phyloP scores from a whole-genome alignment of 37 sponge, comb jelly and placozoan genomes.

The Mnemiopsis leidyi region DNA sequence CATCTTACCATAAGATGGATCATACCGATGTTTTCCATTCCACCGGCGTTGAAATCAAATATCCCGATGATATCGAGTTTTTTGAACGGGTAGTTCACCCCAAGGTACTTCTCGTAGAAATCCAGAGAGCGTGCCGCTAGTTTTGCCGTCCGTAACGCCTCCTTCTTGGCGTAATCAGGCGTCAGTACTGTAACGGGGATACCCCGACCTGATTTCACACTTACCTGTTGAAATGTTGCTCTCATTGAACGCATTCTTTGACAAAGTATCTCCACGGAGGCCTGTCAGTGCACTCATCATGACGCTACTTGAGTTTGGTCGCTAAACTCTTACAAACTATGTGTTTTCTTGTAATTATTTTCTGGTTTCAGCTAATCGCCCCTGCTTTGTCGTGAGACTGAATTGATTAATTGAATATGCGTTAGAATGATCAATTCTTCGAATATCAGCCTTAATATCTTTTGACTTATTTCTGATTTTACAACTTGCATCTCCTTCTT shows the following conservation, averaged over 20 bases:
- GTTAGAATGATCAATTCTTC: too few relatives aligned
- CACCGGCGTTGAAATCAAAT: background rate
- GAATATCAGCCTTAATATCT: too few relatives aligned
- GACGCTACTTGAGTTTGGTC: background rate
- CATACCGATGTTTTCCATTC: slow-evolving; percentile 27
- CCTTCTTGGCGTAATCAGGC: background rate
- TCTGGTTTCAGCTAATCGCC: background rate
- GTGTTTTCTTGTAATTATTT: background rate
- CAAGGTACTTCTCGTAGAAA: slow-evolving; percentile 6
- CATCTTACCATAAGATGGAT: background rate
- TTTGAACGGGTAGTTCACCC: background rate
- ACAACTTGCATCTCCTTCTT: too few relatives aligned
- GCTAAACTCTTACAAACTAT: background rate
- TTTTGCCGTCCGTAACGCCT: background rate
- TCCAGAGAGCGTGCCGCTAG: background rate
- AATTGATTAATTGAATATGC: too few relatives aligned
- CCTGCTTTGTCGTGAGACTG: too few relatives aligned
- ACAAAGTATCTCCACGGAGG: background rate
- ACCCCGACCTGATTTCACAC: background rate
- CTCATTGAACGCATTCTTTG: background rate
- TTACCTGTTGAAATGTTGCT: background rate
- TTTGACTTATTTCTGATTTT: too few relatives aligned
- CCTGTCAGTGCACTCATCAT: background rate
- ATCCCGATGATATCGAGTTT: slow-evolving; percentile 7
- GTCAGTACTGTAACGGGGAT: slow-evolving; percentile 11